Base-by-base conservation (phyloP, 2,113 vertebrate species). In the Scolopax mira region DNA sequence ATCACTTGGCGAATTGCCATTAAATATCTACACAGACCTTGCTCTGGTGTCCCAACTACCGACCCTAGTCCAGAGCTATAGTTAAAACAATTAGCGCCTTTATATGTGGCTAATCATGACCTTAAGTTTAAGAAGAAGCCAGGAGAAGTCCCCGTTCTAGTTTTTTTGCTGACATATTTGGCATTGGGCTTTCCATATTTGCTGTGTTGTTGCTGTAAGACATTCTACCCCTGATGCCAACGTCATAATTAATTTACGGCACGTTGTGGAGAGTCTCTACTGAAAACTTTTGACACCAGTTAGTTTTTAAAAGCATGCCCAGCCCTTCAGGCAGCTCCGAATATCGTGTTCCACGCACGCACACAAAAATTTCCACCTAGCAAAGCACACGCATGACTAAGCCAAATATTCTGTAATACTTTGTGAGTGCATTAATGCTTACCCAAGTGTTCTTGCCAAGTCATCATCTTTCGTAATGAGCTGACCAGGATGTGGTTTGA, bases 401-500 rank as follows among this genome's bases (percentile, higher is more conserved):
- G 52, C 30, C 52, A 46, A 83, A 49, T 21, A 23, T 33, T 21
- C 79, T 60, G 28, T 28, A 54, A 58, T 2, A 9, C 39, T 8
- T 9, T 5, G 3, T 24, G 69, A 91, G 70, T 21, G 62, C 71
- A 14, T 46, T 22, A 37, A 37, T 33, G 75, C 94, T 91, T 21
- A 83, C 60, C 69, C 92, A 48, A 41, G 66, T 30, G 21, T 4
- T 41, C 73, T 55, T 52, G 83, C 90, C 88, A 87, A 93, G 71
- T 72, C 91, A 90, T 54, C 61, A 3, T 7, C 73, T 92, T 90
- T 93, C 12, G 0, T 90, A 94, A 96, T 61, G 28, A 65, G 86
- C 70, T 95, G 88, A 52, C 90, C 86, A 87, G 92, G 92, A 93
- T 92, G 93, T 77, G 90, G 65, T 70, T 93, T 90, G 90, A 93